These are phyloP conservation scores for Coryphaenoides rupestris DNA, from an alignment of 2,113 vertebrate genomes.

Conservation along the genomic window DNA sequence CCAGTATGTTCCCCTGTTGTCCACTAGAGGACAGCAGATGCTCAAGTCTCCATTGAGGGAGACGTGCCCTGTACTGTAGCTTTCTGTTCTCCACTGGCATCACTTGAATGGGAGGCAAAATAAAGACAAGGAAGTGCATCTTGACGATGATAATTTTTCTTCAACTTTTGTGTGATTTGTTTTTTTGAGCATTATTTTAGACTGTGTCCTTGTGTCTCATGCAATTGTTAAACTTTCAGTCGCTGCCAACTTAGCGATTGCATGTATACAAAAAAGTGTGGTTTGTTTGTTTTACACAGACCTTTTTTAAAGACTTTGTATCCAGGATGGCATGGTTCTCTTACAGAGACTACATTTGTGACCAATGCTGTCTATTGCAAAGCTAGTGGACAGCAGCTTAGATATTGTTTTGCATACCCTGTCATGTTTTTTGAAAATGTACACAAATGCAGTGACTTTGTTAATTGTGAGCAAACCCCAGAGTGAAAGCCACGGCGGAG, in stretches of 20 bases:
- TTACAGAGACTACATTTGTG: no score
- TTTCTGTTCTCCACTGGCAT: not conserved
- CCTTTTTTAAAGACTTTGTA: no score
- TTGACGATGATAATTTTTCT: not conserved
- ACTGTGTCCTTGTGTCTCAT: no score
- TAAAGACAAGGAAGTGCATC: not conserved
- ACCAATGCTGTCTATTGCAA: no score
- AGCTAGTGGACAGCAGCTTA: no score
- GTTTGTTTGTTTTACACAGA: no score
- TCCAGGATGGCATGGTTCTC: no score
- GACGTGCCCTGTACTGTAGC: not conserved
- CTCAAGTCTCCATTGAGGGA: not conserved
- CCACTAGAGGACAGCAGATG: constrained; percentile 66
- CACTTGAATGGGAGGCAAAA: not conserved
- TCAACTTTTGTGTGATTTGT: not conserved
- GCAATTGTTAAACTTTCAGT: no score
- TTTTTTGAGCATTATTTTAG: not conserved
- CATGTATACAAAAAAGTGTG: no score
- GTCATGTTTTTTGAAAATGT: no score
- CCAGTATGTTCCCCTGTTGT: constrained; percentile 4
- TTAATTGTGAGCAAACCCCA: not conserved
- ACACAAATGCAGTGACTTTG: not conserved
- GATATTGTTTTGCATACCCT: no score
- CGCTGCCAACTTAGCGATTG: no score
- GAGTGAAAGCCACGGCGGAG: not conserved